A percentile compares a stretch with the other conserved stretches of the same genome.
Evolutionary conservation across 2,797 vertebrate genomes (phyloP).

Genomic region (Rhinoraja longicauda): DNA sequence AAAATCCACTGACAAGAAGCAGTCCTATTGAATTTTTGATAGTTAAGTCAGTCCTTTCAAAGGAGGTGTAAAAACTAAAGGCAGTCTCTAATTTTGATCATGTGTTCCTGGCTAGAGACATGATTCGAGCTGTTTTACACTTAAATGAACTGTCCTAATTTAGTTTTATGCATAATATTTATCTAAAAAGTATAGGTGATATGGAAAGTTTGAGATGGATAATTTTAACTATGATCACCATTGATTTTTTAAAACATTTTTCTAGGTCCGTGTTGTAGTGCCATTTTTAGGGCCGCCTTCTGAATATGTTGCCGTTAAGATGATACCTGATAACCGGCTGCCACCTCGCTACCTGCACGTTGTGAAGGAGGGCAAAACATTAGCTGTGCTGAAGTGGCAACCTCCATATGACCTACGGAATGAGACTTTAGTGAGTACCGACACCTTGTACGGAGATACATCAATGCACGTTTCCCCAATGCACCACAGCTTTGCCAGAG

Average conservation of each 20-base stretch:
- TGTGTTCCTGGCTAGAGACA: neutral
- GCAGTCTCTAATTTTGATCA: neutral
- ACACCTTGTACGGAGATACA: neutral
- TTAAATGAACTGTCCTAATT: neutral
- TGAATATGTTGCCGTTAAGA: conserved; percentile 77
- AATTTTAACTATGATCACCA: neutral
- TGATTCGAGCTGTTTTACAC: neutral
- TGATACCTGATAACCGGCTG: conserved; percentile 90
- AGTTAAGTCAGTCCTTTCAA: neutral
- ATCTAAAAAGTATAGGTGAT: neutral
- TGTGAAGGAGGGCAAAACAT: conserved; percentile 69
- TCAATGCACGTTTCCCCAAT: neutral
- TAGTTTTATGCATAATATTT: neutral
- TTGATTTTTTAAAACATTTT: neutral
- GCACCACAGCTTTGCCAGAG: neutral
- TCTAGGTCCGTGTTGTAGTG: conserved; percentile 74
- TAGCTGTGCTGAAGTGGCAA: conserved; percentile 85
- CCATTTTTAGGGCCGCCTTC: conserved; percentile 88
- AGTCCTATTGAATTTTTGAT: neutral
- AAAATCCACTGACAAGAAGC: too few relatives aligned
- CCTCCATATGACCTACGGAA: conserved; percentile 81
- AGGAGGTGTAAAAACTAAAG: too few relatives aligned
- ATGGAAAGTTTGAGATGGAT: neutral
- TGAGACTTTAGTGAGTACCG: conserved; percentile 66
- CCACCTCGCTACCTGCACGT: conserved; percentile 88